Evolutionary conservation across 2,113 vertebrate genomes (phyloP), one percentile per base, ranked within the genome.

Genomic region (Sander lucioperca): DNA sequence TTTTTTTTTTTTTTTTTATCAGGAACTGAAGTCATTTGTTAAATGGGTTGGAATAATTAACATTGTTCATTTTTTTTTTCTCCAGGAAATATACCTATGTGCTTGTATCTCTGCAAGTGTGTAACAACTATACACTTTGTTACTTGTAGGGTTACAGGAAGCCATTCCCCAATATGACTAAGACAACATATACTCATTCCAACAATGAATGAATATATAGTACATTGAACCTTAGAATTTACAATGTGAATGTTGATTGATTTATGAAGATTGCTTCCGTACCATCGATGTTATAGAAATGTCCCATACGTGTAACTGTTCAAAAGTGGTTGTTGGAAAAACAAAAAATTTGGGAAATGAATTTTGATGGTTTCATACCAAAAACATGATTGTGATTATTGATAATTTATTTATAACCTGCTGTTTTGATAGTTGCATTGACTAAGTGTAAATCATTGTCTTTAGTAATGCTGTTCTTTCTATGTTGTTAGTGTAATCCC

Each of bases 391-490:
- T 93, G 91, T 94, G 90, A 92, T 94, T 90, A 90, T 90, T 90
- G 89, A 94, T 91, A 87, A 93, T 92, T 93, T 93, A 91, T 94
- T 95, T 92, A 91, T 93, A 92, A 88, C 90, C 93, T 92, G 90
- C 90, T 93, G 90, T 92, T 94, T 94, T 95, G 92, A 92, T 92
- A 92, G 90, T 94, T 90, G 88, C 91, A 93, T 94, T 91, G 90
- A 92, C 84, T 93, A 83, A 71, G 85, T 95, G 95, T 94, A 91
- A 92, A 93, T 93, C 92, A 93, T 94, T 91, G 94, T 95, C 94
- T 93, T 93, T 87, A 93, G 94, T 94, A 93, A 93, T 91, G 93
- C 88, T 95, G 94, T 94, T 93, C 87, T 95, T 90, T 93, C 92
- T 94, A 92, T 94, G 91, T 94, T 88, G 94, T 94, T 93, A 90